Base-by-base conservation (phyloP, 2,113 vertebrate species). In the Pterocles orientalis region DNA sequence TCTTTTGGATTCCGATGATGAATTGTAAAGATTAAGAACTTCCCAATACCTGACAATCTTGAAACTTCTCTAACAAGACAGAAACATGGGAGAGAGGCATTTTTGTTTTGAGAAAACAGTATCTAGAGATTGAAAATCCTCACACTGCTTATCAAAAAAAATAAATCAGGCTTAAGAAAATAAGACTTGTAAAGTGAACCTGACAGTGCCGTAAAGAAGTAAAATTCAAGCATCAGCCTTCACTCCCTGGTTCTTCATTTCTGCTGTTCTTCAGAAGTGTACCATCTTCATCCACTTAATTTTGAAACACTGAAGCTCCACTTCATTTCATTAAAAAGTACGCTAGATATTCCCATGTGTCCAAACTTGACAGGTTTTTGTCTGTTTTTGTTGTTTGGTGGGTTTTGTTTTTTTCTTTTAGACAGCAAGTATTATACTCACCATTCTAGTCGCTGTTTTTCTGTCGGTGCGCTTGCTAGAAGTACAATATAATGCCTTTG, bases 401-500 rank as follows among this genome's bases (percentile, higher is more conserved):
- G 2, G 9, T 61, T 51, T 64, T 47, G 60, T 47, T 10, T 8
- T 62, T 90, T 86, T 93, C 66, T 91, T 86, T 73, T 18, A 31
- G 71, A 60, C 20, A 88, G 76, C 71, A 50, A 82, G 85, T 82
- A 88, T 94, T 76, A 45, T 97, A 99, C 99, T 99, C 97, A 99
- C 98, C 99, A 99, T 96, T 99, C 98, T 72, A 98, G 98, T 93
- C 98, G 98, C 97, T 99, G 98, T 94, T 99, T 98, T 98, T 99
- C 98, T 92, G 98, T 98, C 78, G 98, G 98, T 82, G 98, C 99
- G 6, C 98, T 98, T 97, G 98, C 98, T 97, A 99, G 98, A 97
- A 99, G 98, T 98, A 99, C 97, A 98, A 99, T 98, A 98, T 98
- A 99, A 99, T 99, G 98, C 98, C 99, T 99, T 99, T 97, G 98